Conservation (phyloP, 2,888 invertebrate genomes). For the Brenthis ino region DNA sequence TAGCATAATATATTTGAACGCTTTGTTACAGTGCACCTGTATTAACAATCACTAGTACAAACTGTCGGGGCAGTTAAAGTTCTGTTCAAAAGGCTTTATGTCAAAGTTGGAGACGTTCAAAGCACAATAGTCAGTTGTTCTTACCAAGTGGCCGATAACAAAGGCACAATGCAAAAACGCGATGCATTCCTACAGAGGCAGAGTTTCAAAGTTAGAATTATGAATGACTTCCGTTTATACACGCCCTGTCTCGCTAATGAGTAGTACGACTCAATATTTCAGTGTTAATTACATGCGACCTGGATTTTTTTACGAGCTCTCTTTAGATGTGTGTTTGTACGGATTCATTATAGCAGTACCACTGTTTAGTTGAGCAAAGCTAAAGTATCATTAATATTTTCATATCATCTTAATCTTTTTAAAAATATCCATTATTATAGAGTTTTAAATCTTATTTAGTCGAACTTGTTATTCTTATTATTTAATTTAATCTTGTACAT, state of each 20-base stretch:
- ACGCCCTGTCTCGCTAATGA: constrained; percentile 27
- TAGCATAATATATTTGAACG: constrained; percentile 2
- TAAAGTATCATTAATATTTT: not conserved
- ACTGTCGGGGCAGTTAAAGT: constrained; percentile 25
- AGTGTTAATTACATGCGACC: constrained; percentile 33
- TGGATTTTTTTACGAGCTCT: constrained; percentile 29
- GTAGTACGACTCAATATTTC: constrained; percentile 23
- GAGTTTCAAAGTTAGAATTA: constrained; percentile 30
- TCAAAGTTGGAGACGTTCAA: constrained; percentile 27
- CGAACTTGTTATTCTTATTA: too few relatives aligned
- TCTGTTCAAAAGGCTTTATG: constrained; percentile 29
- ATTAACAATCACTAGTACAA: constrained; percentile 19
- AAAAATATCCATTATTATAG: too few relatives aligned
- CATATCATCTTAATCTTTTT: too few relatives aligned
- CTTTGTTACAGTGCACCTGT: constrained; percentile 22
- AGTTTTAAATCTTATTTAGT: too few relatives aligned
- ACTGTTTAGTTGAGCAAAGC: not conserved
- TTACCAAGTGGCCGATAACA: constrained; percentile 27
- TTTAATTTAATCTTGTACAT: too few relatives aligned
- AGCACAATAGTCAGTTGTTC: constrained; percentile 29
- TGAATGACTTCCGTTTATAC: constrained; percentile 19
- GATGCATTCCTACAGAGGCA: constrained; percentile 22
- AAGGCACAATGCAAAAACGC: constrained; percentile 24
- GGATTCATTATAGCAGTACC: not conserved
- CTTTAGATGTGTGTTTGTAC: constrained; percentile 17